Percentiles rank a stretch among this genome's conserved stretches.
phyloP scores from a whole-genome alignment of 2,888 invertebrate genomes.

The Tenthredo scrophulariae region DNA sequence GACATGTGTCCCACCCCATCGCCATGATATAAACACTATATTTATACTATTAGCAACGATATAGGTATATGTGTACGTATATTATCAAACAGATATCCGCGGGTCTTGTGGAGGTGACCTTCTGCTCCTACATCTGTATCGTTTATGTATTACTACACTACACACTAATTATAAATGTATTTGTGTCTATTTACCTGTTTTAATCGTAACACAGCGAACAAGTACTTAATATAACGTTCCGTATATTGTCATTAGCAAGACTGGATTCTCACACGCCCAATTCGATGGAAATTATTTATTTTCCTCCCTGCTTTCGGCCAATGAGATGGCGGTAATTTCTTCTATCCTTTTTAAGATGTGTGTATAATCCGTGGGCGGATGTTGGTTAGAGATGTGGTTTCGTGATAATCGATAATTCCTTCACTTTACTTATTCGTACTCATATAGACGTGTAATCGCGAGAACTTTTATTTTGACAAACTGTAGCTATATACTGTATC shows the following conservation, averaged over 20 bases:
- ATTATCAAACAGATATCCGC: neutral
- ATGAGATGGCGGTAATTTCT: constrained; percentile 58
- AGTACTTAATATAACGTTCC: constrained; percentile 7
- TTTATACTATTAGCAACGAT: constrained; percentile 2
- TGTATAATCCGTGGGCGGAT: constrained; percentile 43
- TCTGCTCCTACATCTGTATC: neutral
- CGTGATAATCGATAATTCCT: neutral
- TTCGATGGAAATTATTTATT: constrained; percentile 54
- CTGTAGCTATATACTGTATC: neutral
- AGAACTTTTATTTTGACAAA: neutral
- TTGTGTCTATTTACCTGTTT: constrained; percentile 30
- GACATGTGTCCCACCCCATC: constrained; percentile 54
- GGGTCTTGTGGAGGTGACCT: neutral
- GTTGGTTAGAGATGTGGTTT: constrained; percentile 22
- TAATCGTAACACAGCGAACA: constrained; percentile 1
- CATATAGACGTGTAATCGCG: neutral
- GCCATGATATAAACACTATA: constrained; percentile 31
- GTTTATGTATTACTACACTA: neutral
- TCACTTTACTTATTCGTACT: neutral
- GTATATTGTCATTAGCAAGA: constrained; percentile 18
- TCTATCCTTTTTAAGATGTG: constrained; percentile 61
- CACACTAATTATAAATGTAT: constrained; percentile 5
- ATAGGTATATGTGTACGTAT: neutral
- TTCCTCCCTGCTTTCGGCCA: constrained; percentile 55
- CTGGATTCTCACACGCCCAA: constrained; percentile 57